These are phyloP conservation scores for Morone saxatilis DNA, from an alignment of 2,113 vertebrate species.

Conservation along the genomic window DNA sequence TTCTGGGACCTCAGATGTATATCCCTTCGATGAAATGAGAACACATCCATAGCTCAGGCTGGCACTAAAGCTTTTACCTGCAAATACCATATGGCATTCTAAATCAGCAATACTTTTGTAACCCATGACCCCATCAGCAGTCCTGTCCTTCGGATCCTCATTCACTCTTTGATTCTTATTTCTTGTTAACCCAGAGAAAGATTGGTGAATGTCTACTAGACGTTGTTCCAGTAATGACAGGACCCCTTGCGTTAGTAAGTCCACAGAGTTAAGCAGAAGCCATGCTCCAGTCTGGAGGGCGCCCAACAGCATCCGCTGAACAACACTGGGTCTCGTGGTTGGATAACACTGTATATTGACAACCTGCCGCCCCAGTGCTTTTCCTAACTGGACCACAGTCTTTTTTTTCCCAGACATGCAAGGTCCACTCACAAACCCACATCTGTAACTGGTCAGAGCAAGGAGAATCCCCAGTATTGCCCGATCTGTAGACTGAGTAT, in stretches of 20 bases:
- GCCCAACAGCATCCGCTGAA: conserved; percentile 85
- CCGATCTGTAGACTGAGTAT: conserved; percentile 83
- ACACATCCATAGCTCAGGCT: conserved; percentile 85
- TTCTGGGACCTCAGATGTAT: conserved; percentile 74
- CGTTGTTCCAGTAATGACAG: conserved; percentile 85
- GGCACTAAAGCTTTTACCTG: conserved; percentile 76
- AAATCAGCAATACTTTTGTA: conserved; percentile 27
- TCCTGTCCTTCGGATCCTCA: conserved; percentile 10
- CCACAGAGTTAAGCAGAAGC: conserved; percentile 84
- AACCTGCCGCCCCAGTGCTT: conserved; percentile 85
- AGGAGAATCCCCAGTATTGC: conserved; percentile 85
- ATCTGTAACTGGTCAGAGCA: conserved; percentile 85
- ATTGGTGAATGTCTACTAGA: conserved; percentile 80
- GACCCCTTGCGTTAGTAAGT: conserved; percentile 77
- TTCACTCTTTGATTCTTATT: conserved; percentile 5
- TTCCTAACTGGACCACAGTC: conserved; percentile 80
- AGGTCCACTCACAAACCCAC: conserved; percentile 84
- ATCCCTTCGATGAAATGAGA: conserved; percentile 70
- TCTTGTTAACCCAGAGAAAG: conserved; percentile 69
- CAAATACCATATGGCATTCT: conserved; percentile 69
- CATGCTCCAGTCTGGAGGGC: conserved; percentile 87
- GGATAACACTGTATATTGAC: conserved; percentile 81
- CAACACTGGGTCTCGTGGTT: conserved; percentile 54
- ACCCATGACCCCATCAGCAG: background rate
- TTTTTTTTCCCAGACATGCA: conserved; percentile 82